Evolutionary conservation across 35 echinoderm and acorn worm species (phyloP).

Genomic region (Lytechinus pictus): DNA sequence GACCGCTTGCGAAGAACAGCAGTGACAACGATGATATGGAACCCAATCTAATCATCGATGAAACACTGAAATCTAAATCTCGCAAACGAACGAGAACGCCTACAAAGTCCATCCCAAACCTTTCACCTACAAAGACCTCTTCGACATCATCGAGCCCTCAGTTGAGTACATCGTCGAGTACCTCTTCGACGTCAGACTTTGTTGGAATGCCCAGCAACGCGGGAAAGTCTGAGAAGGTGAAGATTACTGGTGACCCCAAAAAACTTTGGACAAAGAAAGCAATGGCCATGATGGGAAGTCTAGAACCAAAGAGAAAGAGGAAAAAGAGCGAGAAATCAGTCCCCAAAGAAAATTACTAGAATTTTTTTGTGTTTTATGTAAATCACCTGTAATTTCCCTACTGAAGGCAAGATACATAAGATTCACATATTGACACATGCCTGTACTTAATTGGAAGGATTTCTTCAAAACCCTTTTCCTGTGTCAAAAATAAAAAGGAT

Average conservation of each 20-base stretch:
- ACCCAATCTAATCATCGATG: slow-evolving; percentile 27
- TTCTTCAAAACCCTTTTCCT: too few relatives aligned
- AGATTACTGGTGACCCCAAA: not conserved
- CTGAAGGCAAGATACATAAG: too few relatives aligned
- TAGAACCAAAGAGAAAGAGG: slow-evolving; percentile 30
- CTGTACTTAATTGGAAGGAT: too few relatives aligned
- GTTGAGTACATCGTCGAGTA: not conserved
- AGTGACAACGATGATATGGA: not conserved
- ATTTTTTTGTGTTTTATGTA: not conserved
- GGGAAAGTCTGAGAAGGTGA: slow-evolving; percentile 6
- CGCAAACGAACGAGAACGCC: slow-evolving; percentile 25
- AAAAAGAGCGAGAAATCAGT: slow-evolving; percentile 25
- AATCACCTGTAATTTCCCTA: not conserved
- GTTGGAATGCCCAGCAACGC: slow-evolving; percentile 17
- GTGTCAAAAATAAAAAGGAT: too few relatives aligned
- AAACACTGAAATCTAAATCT: not conserved
- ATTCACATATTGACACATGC: too few relatives aligned
- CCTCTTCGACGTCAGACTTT: not conserved
- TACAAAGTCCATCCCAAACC: slow-evolving; percentile 39
- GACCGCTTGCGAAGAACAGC: not conserved
- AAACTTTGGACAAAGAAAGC: slow-evolving; percentile 38
- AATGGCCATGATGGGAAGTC: not conserved
- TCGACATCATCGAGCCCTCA: not conserved
- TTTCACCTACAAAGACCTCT: not conserved
- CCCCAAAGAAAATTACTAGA: not conserved